These are phyloP conservation scores for Fragum sueziense DNA, from an alignment of 2,888 invertebrate species.

Conservation along the genomic window DNA sequence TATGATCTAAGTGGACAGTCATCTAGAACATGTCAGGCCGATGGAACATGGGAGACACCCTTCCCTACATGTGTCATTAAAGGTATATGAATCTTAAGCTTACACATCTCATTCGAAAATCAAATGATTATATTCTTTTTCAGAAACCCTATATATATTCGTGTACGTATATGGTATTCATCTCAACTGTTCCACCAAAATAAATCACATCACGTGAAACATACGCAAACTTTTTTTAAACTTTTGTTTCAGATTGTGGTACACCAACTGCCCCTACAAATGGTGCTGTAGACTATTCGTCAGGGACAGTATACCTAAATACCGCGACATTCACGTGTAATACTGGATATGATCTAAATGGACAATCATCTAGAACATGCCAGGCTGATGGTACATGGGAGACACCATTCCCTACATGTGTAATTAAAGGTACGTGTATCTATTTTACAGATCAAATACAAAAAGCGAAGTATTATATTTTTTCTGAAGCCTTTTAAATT, in stretches of 20 bases:
- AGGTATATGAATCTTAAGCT: too few species aligned
- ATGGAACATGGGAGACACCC: conserved; percentile 1
- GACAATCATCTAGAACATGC: conserved; percentile 19
- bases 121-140: too few species aligned
- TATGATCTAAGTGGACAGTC: conserved; percentile 7
- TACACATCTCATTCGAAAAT: too few species aligned
- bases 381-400: conserved; percentile 12
- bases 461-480: too few species aligned
- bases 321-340: conserved; percentile 26
- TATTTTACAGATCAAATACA: too few species aligned
- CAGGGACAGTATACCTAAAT: conserved; percentile 5
- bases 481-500: too few species aligned
- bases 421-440: conserved; percentile 26
- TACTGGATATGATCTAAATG: conserved; percentile 14
- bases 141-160: too few species aligned
- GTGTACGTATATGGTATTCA: too few species aligned
- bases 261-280: conserved; percentile 7
- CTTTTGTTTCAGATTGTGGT: conserved; percentile 28
- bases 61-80: conserved; percentile 32
- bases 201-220: too few species aligned
- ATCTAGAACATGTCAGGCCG: conserved; percentile 19
- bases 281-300: conserved; percentile 15
- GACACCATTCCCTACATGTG: conserved; percentile 22
- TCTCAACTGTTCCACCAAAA: too few species aligned
- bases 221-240: too few species aligned